Evolutionary conservation across 2,113 vertebrate genomes (phyloP), one percentile per base, ranked within the genome.

Genomic region (Labrus mixtus): DNA sequence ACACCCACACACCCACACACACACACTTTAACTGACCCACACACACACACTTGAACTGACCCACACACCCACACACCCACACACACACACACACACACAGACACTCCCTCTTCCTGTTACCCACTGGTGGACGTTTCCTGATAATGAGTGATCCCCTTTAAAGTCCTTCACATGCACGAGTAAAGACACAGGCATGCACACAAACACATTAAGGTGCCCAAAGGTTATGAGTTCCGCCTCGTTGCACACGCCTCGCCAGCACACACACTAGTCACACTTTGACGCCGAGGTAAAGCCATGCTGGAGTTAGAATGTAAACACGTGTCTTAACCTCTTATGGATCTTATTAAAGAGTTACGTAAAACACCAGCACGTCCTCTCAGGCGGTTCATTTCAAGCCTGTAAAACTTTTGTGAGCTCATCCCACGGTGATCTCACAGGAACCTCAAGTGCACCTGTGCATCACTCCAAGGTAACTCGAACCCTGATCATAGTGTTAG

Each of bases 81-180:
- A 80, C n/a, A 73, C n/a, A 65, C 22, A 37, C 37, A 33, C n/a
- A 43, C 15, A 6, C 64, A 65, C 60, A 68, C 36, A 70, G 37
- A 88, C 81, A 73, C 48, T 71, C 74, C 48, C 66, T 50, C 89
- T 83, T 89, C 82, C 85, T 84, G 64, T 71, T 72, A 37, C 43
- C 45, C 33, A 45, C 36, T 22, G 15, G 48, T 81, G 60, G 41
- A 82, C 43, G 20, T 88, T 87, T 92, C 85, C 81, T 85, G 73
- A 69, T 73, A 80, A 61, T 82, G 61, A 78, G 37, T 76, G 83
- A 87, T 68, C 43, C 51, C 60, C 51, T 74, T 78, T 54, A 68
- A 77, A 62, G 45, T 72, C 53, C 22, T 41, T 55, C 66, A 68
- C 8, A 5, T 74, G 25, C 1, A 1, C 71, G 59, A 58, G 48